These are phyloP conservation scores for Arizona elegans DNA, from an alignment of 2,113 vertebrate species.

Conservation along the genomic window DNA sequence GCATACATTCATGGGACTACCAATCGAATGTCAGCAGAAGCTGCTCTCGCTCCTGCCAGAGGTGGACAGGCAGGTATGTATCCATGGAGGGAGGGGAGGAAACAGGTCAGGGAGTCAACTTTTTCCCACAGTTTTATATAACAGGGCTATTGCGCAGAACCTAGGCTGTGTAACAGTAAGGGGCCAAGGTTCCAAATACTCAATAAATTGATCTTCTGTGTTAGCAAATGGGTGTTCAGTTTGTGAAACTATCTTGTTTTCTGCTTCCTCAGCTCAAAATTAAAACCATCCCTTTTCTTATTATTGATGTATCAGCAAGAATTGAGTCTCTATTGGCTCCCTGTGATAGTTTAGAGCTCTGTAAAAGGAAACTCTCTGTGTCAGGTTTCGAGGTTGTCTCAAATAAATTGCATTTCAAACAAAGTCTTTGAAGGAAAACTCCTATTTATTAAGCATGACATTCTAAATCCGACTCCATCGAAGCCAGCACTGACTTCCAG, in stretches of 20 bases:
- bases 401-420: too few species aligned
- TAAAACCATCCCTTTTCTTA: not conserved
- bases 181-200: too few species aligned
- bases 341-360: not conserved
- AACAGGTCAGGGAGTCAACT: too few species aligned
- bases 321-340: not conserved
- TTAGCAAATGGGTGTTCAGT: not conserved
- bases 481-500: too few species aligned
- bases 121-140: too few species aligned
- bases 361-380: not conserved
- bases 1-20: constrained; percentile 88
- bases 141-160: not conserved
- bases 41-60: constrained; percentile 89
- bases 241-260: not conserved
- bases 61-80: constrained; percentile 87
- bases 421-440: too few species aligned
- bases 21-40: constrained; percentile 85
- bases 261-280: not conserved
- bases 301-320: not conserved
- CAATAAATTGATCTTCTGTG: not conserved
- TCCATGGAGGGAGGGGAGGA: not conserved
- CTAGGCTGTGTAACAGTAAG: not conserved
- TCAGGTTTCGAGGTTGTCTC: too few species aligned
- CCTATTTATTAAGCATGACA: too few species aligned
- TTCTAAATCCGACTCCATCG: too few species aligned